Percentiles rank a stretch among this genome's conserved stretches.
Evolutionary conservation across 2,113 vertebrate genomes (phyloP).

Genomic region (Phycodurus eques): DNA sequence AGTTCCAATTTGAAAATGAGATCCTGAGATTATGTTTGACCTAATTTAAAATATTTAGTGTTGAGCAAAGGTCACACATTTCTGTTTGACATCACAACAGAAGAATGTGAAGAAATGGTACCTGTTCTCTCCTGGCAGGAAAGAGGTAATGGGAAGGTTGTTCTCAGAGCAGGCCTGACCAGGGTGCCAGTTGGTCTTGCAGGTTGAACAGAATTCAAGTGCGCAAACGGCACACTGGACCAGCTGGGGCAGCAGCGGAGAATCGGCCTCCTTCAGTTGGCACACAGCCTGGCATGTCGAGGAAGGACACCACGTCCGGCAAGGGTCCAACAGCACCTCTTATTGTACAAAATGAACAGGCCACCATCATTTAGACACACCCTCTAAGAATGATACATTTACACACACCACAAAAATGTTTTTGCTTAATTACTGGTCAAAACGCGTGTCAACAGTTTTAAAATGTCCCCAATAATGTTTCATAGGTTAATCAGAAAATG

Average conservation of each 20-base stretch:
- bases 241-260: conserved; percentile 80
- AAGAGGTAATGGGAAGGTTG: conserved; percentile 82
- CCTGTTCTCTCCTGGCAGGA: conserved; percentile 95
- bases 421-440: neutral
- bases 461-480: neutral
- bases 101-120: conserved; percentile 45
- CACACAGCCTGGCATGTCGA: conserved; percentile 96
- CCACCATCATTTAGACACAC: neutral
- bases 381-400: neutral
- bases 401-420: neutral
- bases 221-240: conserved; percentile 89
- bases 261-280: conserved; percentile 86
- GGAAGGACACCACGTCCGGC: conserved; percentile 96
- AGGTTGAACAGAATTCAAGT: conserved; percentile 92
- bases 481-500: neutral
- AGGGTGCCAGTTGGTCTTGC: conserved; percentile 94
- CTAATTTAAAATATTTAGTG: neutral
- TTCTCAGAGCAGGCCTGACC: conserved; percentile 90
- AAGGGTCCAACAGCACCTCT: conserved; percentile 97
- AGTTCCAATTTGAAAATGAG: neutral
- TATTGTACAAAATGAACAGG: conserved; percentile 8
- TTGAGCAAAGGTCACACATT: neutral
- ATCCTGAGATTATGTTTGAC: neutral
- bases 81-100: neutral
- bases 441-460: neutral